A percentile compares a stretch with the other conserved stretches of the same genome.
Conservation (phyloP, 2,113 vertebrate species). For the Callospermophilus lateralis region DNA sequence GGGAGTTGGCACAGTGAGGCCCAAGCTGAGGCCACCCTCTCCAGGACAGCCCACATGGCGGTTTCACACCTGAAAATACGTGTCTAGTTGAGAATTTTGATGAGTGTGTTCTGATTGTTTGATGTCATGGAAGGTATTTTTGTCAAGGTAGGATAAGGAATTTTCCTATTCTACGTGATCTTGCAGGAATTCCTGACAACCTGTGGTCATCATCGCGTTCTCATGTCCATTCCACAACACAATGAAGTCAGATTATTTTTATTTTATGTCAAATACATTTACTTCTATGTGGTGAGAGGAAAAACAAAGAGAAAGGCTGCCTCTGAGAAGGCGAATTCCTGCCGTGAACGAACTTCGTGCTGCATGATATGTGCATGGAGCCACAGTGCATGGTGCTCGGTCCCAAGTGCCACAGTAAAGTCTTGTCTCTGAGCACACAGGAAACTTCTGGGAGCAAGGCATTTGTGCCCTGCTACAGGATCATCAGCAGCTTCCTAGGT, state of each 20-base stretch:
- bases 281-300: not conserved
- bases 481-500: not conserved
- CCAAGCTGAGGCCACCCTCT: not conserved
- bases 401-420: not conserved
- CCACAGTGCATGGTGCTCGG: not conserved
- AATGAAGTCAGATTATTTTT: constrained; percentile 4
- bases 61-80: not conserved
- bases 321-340: not conserved
- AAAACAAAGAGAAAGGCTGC: not conserved
- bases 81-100: not conserved
- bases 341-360: not conserved
- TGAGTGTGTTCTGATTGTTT: not conserved
- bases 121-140: not conserved
- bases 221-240: not conserved
- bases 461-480: not conserved
- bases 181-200: not conserved
- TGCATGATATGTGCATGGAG: not conserved
- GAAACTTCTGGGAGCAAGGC: not conserved
- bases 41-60: not conserved
- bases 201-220: not conserved
- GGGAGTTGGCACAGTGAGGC: accelerated
- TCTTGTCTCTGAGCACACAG: not conserved
- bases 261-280: constrained; percentile 18
- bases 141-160: not conserved
- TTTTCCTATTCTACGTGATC: not conserved